A percentile compares a stretch with the other conserved stretches of the same genome.
phyloP scores from a whole-genome alignment of 2,113 vertebrate species.

The Paracanthobrama guichenoti region DNA sequence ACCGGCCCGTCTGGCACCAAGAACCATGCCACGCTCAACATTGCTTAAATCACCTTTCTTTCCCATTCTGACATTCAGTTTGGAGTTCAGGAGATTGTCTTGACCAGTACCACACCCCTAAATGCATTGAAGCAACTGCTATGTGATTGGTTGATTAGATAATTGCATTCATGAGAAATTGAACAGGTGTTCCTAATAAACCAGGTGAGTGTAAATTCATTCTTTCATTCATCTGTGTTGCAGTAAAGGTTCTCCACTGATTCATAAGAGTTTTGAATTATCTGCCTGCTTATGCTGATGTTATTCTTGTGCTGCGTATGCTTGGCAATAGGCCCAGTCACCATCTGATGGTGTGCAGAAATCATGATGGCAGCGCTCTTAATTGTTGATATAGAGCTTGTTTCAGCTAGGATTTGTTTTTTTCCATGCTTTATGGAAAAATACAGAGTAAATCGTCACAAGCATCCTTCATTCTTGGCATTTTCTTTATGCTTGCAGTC shows the following conservation, averaged over 20 bases:
- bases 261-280: slow-evolving; percentile 13
- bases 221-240: not conserved
- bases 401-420: not conserved
- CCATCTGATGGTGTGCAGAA: slow-evolving; percentile 26
- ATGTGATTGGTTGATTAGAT: too few species aligned
- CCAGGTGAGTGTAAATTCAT: too few species aligned
- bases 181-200: too few species aligned
- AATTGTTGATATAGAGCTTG: not conserved
- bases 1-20: too few species aligned
- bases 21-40: too few species aligned
- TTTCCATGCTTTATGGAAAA: not conserved
- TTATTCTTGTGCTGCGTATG: slow-evolving; percentile 22
- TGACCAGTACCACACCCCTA: too few species aligned
- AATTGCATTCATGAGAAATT: too few species aligned
- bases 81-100: too few species aligned
- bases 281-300: slow-evolving; percentile 7
- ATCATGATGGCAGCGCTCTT: slow-evolving; percentile 10
- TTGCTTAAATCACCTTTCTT: too few species aligned
- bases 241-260: not conserved
- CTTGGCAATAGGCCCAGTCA: slow-evolving; percentile 30
- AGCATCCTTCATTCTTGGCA: not conserved
- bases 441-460: not conserved
- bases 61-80: too few species aligned
- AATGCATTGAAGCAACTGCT: too few species aligned
- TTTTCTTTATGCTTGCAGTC: not conserved